These are phyloP conservation scores for Elephantulus edwardii DNA, from an alignment of 2,113 vertebrate species.

Conservation along the genomic window DNA sequence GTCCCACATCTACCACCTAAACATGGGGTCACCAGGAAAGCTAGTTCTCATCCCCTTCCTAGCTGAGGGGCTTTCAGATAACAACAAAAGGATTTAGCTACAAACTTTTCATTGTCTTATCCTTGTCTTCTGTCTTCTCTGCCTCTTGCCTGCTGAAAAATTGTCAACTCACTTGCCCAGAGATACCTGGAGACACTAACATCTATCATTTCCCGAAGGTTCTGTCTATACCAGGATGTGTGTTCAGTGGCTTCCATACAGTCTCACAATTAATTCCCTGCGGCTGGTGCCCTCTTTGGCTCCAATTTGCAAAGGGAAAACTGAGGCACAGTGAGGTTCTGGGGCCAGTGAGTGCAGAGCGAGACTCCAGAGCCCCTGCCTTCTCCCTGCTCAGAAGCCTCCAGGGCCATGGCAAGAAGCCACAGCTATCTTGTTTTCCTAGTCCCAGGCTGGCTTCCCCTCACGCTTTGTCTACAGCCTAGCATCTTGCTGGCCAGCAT, in stretches of 20 bases:
- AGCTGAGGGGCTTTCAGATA: background rate
- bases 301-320: background rate
- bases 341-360: background rate
- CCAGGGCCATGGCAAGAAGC: background rate
- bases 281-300: accelerated
- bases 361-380: background rate
- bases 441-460: background rate
- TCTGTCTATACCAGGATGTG: background rate
- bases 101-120: background rate
- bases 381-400: background rate
- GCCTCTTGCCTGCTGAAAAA: background rate
- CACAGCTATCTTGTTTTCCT: background rate
- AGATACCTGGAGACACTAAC: background rate
- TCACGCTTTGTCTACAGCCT: accelerated
- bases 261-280: accelerated
- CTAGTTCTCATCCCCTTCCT: background rate
- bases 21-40: background rate
- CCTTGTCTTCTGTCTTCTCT: background rate
- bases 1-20: background rate
- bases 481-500: background rate
- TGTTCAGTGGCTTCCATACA: accelerated
- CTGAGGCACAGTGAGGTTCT: background rate
- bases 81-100: background rate
- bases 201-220: background rate
- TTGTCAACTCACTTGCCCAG: background rate